A percentile compares a stretch with the other conserved stretches of the same genome.
These are phyloP conservation scores for Cyprinus carpio DNA, from an alignment of 2,113 vertebrate species.

Conservation along the genomic window DNA sequence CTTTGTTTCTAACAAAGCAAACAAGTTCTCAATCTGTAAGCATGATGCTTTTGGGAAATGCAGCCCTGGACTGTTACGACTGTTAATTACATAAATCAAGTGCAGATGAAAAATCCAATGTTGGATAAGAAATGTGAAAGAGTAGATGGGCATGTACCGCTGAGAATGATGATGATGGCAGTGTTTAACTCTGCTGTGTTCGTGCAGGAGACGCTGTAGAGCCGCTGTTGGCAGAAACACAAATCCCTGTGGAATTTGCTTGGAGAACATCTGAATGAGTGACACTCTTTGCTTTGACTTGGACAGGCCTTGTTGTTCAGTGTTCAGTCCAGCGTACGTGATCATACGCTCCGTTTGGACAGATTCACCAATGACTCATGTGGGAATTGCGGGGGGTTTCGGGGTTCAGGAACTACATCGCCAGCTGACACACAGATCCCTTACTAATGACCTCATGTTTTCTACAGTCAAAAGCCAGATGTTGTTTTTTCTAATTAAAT, in stretches of 20 bases:
- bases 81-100: neutral
- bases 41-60: neutral
- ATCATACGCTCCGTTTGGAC: neutral
- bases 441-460: neutral
- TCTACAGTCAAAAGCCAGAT: neutral
- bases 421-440: neutral
- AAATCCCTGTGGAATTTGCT: neutral
- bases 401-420: neutral
- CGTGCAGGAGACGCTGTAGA: neutral
- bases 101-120: neutral
- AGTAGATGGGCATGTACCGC: neutral
- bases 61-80: neutral
- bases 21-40: neutral
- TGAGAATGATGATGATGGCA: neutral
- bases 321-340: neutral
- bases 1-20: neutral
- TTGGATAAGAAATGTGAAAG: neutral
- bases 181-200: too few species aligned
- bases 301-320: neutral
- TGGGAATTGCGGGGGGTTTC: neutral
- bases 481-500: neutral
- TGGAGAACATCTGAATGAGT: slow-evolving; percentile 4
- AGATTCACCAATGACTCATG: neutral
- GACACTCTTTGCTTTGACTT: slow-evolving; percentile 3
- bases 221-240: neutral